A percentile compares a stretch with the other conserved stretches of the same genome.
phyloP scores from a whole-genome alignment of 2,888 invertebrate species.

The Drosophila dives region DNA sequence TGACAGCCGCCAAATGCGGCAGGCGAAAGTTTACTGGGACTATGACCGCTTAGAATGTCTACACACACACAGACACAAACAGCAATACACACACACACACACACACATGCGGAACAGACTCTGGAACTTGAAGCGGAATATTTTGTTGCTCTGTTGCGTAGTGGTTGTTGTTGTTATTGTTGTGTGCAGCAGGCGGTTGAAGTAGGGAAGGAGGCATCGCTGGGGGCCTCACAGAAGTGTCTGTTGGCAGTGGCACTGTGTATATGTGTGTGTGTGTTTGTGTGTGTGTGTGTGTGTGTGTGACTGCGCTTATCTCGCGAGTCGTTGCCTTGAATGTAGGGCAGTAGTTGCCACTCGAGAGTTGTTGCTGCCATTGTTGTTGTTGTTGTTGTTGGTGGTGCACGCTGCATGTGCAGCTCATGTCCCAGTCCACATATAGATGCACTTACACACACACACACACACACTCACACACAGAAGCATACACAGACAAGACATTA shows the following conservation, averaged over 20 bases:
- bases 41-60: constrained; percentile 81
- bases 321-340: constrained; percentile 80
- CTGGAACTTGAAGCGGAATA: constrained; percentile 74
- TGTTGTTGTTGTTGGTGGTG: constrained; percentile 42
- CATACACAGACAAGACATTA: constrained; percentile 18
- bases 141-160: constrained; percentile 48
- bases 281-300: constrained; percentile 34
- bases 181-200: constrained; percentile 20
- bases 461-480: constrained; percentile 18
- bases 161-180: constrained; percentile 8
- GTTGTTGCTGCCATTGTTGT: constrained; percentile 52
- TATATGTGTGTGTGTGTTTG: constrained; percentile 18
- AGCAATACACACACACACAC: constrained; percentile 13
- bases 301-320: constrained; percentile 72
- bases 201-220: constrained; percentile 11
- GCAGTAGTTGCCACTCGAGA: constrained; percentile 79
- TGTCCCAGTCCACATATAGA: constrained; percentile 54
- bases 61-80: constrained; percentile 39
- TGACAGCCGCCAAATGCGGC: constrained; percentile 58
- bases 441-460: constrained; percentile 43
- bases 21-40: constrained; percentile 81
- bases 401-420: constrained; percentile 66
- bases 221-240: constrained; percentile 67
- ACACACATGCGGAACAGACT: constrained; percentile 63
- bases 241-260: constrained; percentile 67